Evolutionary conservation across 2,797 vertebrate genomes (phyloP).

Genomic region (Sebastes iracundus): DNA sequence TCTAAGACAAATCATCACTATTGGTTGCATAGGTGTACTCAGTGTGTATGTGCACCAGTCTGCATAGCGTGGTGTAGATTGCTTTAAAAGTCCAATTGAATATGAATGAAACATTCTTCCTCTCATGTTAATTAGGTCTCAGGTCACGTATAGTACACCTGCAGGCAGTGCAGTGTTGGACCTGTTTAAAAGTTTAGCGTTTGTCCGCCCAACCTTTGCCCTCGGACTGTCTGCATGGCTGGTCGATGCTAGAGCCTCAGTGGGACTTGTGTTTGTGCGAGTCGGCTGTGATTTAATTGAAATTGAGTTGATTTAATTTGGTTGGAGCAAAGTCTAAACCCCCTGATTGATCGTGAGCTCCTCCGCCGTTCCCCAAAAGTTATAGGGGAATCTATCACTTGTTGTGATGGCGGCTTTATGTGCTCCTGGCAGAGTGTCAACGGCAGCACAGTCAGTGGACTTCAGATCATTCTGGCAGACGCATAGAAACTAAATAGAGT

Average conservation of each 20-base stretch:
- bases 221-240: slow-evolving; percentile 27
- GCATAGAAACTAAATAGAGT: slow-evolving; percentile 25
- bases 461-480: slow-evolving; percentile 47
- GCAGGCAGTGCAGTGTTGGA: slow-evolving; percentile 26
- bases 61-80: not conserved
- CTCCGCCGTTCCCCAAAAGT: slow-evolving; percentile 48
- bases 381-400: slow-evolving; percentile 54
- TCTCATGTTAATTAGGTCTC: slow-evolving; percentile 12
- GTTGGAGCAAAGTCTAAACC: slow-evolving; percentile 58
- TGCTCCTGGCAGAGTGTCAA: slow-evolving; percentile 45
- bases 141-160: not conserved
- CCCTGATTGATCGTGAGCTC: slow-evolving; percentile 61
- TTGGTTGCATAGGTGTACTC: not conserved
- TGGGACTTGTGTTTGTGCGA: slow-evolving; percentile 47
- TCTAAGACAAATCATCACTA: not conserved
- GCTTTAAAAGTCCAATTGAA: not conserved
- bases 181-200: slow-evolving; percentile 49
- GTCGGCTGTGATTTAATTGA: slow-evolving; percentile 63
- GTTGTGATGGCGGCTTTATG: slow-evolving; percentile 47
- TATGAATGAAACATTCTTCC: not conserved
- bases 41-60: not conserved
- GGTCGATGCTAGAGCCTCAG: slow-evolving; percentile 49
- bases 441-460: slow-evolving; percentile 14
- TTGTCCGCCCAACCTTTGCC: slow-evolving; percentile 41
- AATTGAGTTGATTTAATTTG: slow-evolving; percentile 75